These are phyloP conservation scores for Trachelus stipa DNA, from an alignment of 2,888 invertebrate genomes.

Conservation along the genomic window DNA sequence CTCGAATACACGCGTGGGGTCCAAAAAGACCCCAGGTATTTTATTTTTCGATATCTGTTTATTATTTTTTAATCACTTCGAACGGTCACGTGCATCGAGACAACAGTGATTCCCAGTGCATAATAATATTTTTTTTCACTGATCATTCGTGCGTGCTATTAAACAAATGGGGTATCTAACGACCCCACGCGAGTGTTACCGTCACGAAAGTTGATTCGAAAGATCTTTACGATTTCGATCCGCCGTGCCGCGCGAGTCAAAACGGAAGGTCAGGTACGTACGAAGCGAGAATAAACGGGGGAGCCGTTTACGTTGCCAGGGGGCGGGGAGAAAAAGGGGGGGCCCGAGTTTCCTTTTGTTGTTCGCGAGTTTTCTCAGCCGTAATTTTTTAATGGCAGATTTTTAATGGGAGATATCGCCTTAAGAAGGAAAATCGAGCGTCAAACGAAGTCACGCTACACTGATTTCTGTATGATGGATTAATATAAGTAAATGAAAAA, in stretches of 20 bases:
- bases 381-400: neutral
- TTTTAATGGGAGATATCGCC: neutral
- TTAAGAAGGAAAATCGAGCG: neutral
- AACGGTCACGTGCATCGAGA: too few relatives aligned
- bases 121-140: too few relatives aligned
- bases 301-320: neutral
- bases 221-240: neutral
- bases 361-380: neutral
- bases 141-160: too few relatives aligned
- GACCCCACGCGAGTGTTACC: too few relatives aligned
- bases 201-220: neutral
- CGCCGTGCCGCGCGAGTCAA: neutral
- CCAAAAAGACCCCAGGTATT: too few relatives aligned
- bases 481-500: neutral
- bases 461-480: neutral
- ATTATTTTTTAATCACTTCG: too few relatives aligned
- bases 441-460: neutral
- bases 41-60: too few relatives aligned
- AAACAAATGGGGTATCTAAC: too few relatives aligned
- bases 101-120: too few relatives aligned
- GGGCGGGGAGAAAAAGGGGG: too few relatives aligned
- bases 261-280: neutral
- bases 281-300: neutral
- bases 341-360: neutral
- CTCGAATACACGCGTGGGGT: too few relatives aligned